These are phyloP conservation scores for Hyaena hyaena DNA, from an alignment of 2,113 vertebrate genomes.

Conservation along the genomic window DNA sequence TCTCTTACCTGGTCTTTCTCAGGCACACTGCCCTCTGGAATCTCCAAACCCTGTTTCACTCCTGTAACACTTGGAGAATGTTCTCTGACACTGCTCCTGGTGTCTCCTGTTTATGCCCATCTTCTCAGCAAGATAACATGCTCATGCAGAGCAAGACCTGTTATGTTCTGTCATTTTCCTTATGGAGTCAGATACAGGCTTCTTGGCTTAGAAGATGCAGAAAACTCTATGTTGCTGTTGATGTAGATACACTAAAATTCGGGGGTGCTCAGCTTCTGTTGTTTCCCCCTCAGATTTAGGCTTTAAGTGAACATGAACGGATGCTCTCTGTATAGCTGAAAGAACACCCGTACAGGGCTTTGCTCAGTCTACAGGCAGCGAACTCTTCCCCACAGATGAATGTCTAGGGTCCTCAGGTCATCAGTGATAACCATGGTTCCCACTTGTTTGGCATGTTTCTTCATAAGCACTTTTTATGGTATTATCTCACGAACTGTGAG, in stretches of 20 bases:
- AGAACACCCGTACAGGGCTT: background rate
- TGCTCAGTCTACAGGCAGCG: background rate
- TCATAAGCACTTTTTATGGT: background rate
- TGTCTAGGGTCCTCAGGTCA: background rate
- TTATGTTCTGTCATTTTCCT: background rate
- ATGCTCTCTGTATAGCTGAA: background rate
- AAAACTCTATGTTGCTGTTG: background rate
- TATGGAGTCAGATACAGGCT: background rate
- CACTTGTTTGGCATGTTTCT: background rate
- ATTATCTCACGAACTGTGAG: background rate
- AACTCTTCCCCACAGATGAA: background rate
- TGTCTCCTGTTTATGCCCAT: background rate
- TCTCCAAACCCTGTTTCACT: background rate
- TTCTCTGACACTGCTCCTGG: background rate
- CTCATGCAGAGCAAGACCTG: background rate
- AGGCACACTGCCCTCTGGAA: background rate
- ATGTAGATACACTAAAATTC: background rate
- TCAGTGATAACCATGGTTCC: background rate
- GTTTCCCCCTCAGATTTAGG: background rate
- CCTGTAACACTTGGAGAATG: background rate
- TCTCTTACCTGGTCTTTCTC: background rate
- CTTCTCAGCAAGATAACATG: background rate
- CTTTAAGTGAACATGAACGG: slow-evolving; percentile 36
- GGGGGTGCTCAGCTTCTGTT: background rate
- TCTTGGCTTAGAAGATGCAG: background rate